phyloP scores from a whole-genome alignment of 2,113 vertebrate species.

The Ictalurus punctatus region DNA sequence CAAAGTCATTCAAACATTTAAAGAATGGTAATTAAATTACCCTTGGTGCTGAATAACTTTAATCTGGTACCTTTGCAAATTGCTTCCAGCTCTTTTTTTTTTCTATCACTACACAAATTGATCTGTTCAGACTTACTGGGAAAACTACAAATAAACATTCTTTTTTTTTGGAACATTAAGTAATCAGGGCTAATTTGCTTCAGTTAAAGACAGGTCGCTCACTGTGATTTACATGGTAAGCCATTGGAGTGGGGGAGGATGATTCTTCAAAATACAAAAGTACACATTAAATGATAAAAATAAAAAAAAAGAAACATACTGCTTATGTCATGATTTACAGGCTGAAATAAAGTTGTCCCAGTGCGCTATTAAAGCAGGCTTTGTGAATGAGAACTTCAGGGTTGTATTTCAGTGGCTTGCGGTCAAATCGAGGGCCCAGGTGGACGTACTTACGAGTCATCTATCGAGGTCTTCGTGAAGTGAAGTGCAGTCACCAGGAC shows the following conservation, averaged over 20 bases:
- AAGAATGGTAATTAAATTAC: conserved; percentile 84
- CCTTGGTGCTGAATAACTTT: conserved; percentile 79
- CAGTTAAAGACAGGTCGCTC: conserved; percentile 53
- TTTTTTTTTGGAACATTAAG: conserved; percentile 65
- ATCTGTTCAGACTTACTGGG: conserved; percentile 62
- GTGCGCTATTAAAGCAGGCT: conserved; percentile 69
- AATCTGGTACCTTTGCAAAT: conserved; percentile 80
- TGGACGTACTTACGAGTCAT: conserved; percentile 65
- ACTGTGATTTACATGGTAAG: conserved; percentile 54
- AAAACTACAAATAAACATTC: conserved; percentile 68
- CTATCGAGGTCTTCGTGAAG: conserved; percentile 64
- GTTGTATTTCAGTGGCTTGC: conserved; percentile 69
- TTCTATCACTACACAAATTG: conserved; percentile 65
- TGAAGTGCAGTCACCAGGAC: conserved; percentile 65
- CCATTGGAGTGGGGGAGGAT: conserved; percentile 52
- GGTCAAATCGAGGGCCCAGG: conserved; percentile 63
- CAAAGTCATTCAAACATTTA: conserved; percentile 85
- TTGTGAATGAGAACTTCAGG: conserved; percentile 61
- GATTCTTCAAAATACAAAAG: neutral
- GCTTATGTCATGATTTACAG: conserved; percentile 67
- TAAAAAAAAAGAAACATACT: conserved; percentile 16
- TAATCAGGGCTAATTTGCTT: conserved; percentile 70
- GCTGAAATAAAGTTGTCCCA: conserved; percentile 74
- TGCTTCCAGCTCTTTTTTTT: conserved; percentile 75
- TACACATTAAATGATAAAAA: neutral